Base-by-base conservation (phyloP, 2,113 vertebrate species). In the Empidonax traillii region DNA sequence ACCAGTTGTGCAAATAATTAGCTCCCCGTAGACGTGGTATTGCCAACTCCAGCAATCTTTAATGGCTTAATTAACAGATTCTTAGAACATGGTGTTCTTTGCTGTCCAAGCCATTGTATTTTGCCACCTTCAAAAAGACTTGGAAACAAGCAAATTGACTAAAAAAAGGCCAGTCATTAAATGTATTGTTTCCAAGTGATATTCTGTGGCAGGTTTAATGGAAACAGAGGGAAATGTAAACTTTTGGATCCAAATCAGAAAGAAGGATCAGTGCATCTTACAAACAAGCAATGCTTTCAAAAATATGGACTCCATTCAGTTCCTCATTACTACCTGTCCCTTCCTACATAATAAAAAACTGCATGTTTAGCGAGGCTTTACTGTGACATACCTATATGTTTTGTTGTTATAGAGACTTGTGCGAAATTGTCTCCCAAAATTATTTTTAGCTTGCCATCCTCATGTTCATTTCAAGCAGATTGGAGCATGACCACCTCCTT, bases 1-100 rank as follows among this genome's bases (percentile, higher is more conserved):
- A 89, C 77, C 84, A 93, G 56, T 89, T 53, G 56, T 78, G 87
- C 15, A 8, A 87, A 66, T 92, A 97, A 97, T 89, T 94, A 94
- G 80, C 44, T 95, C 91, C 96, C 91, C 61, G 46, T 90, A 94
- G 96, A 93, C 72, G 0, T 35, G 47, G 52, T 91, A 81, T 89
- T 94, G 87, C 89, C 87, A 94, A 47, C 24, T 52, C 65, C 24
- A 75, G 73, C 61, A 85, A 68, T 89, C 77, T 94, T 96, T 72
- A 89, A 75, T 37, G 39, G 66, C 56, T 93, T 93, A 95, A 94
- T 94, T 92, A 95, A 87, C 24, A 61, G 56, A 66, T 30, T 41
- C 44, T 85, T 78, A 71, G 56, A 79, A 62, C 20, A 43, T 47
- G 58, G 35, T 71, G 35, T 59, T 86, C 33, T 59, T 67, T 89